Conservation (phyloP, 2,113 vertebrate species). For the Eublepharis macularius region DNA sequence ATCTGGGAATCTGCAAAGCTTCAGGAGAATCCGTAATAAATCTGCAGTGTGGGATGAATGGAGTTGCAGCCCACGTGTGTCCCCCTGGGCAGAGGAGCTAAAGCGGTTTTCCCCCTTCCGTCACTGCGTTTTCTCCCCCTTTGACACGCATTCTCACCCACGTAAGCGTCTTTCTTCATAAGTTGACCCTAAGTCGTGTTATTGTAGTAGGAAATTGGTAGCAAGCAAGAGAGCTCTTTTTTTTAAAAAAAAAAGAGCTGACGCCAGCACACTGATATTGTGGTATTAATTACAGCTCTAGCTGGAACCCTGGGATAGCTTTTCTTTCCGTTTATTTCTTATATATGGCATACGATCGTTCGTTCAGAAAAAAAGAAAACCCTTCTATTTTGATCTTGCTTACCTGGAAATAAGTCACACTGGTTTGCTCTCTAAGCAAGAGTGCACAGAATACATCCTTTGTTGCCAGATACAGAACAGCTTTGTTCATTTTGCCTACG, state of each 20-base stretch:
- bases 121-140: not conserved
- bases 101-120: not conserved
- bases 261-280: not conserved
- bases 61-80: not conserved
- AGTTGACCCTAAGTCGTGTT: too few species aligned
- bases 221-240: not conserved
- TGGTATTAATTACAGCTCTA: too few species aligned
- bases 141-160: not conserved
- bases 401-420: not conserved
- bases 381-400: not conserved
- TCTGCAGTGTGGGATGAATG: not conserved
- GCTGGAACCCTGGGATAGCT: too few species aligned
- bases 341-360: not conserved
- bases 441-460: too few species aligned
- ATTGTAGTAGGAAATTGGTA: not conserved
- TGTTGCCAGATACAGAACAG: not conserved
- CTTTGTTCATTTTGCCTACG: not conserved
- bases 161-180: not conserved
- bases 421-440: not conserved
- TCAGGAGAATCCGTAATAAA: not conserved
- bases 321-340: not conserved
- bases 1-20: not conserved
- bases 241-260: too few species aligned
- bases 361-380: not conserved
- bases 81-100: not conserved